Conservation (phyloP, 2,888 invertebrate species). For the Caenorhabditis sp. region DNA sequence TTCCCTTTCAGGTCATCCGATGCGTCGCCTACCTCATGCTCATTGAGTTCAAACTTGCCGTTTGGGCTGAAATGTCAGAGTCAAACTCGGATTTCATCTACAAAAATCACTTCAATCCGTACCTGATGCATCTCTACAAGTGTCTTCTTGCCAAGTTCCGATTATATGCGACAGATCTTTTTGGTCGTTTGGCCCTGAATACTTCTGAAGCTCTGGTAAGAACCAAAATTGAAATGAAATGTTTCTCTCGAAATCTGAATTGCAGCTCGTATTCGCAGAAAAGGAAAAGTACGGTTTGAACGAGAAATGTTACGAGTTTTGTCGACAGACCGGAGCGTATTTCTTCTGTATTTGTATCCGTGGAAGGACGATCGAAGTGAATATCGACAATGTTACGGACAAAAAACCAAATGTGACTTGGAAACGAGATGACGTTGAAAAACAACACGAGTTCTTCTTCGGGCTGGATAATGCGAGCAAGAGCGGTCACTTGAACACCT, state of each 20-base stretch:
- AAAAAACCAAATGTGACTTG: not conserved
- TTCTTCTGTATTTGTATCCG: slow-evolving; percentile 42
- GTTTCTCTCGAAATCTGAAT: not conserved
- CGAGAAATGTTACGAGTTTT: slow-evolving; percentile 20
- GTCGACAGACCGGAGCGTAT: slow-evolving; percentile 8
- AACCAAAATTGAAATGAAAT: not conserved
- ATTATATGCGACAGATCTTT: slow-evolving; percentile 24
- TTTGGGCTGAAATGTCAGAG: not conserved
- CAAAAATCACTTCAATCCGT: slow-evolving; percentile 9
- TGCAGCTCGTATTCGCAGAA: slow-evolving; percentile 8
- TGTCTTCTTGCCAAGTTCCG: slow-evolving; percentile 29
- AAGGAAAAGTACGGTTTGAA: slow-evolving; percentile 9
- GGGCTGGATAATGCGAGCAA: slow-evolving; percentile 18
- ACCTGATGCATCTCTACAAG: slow-evolving; percentile 34
- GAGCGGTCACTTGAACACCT: slow-evolving; percentile 3
- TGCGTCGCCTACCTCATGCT: slow-evolving; percentile 43
- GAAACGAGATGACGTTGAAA: slow-evolving; percentile 4
- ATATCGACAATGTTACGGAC: not conserved
- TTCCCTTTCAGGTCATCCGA: slow-evolving; percentile 45
- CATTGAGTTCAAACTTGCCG: slow-evolving; percentile 22
- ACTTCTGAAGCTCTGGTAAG: slow-evolving; percentile 4
- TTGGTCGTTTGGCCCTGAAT: slow-evolving; percentile 21
- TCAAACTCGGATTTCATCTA: not conserved
- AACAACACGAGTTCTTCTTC: slow-evolving; percentile 35
- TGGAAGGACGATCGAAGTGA: slow-evolving; percentile 8